Percentiles rank a stretch among this genome's conserved stretches.
These are phyloP conservation scores for Sminthurides aquaticus DNA, from an alignment of 2,888 invertebrate genomes.

Conservation along the genomic window DNA sequence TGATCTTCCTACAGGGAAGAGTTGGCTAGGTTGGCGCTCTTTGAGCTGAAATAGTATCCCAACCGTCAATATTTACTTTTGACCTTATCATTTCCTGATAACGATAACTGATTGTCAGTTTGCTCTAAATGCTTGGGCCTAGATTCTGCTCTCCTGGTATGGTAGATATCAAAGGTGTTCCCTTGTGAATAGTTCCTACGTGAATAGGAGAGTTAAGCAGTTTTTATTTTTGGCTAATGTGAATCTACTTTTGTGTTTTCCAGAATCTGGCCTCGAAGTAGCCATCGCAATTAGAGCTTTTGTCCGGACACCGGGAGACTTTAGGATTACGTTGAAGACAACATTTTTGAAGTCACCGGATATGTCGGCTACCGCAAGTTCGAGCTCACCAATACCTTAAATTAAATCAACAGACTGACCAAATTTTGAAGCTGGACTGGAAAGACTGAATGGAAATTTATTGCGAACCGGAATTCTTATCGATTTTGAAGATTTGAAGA, in stretches of 20 bases:
- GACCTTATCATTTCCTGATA: no score
- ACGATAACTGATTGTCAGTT: no score
- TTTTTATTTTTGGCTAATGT: no score
- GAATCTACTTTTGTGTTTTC: neutral
- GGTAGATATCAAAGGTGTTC: no score
- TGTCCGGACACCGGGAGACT: neutral
- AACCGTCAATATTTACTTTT: no score
- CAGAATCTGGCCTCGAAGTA: slow-evolving; percentile 4
- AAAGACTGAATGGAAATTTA: slow-evolving; percentile 16
- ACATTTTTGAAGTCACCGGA: neutral
- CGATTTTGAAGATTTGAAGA: neutral
- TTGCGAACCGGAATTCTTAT: neutral
- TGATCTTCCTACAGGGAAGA: no score
- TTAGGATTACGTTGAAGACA: neutral
- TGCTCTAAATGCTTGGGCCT: no score
- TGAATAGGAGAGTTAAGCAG: no score
- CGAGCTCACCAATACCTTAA: slow-evolving; percentile 9
- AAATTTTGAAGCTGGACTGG: slow-evolving; percentile 11
- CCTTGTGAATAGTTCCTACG: no score
- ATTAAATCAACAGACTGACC: slow-evolving; percentile 16
- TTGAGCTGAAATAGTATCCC: no score
- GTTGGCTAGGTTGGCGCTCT: no score
- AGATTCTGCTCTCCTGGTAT: no score
- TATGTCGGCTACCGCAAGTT: neutral
- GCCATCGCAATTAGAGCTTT: slow-evolving; percentile 4